These are phyloP conservation scores for Pogona vitticeps DNA, from an alignment of 2,113 vertebrate species.

Conservation along the genomic window DNA sequence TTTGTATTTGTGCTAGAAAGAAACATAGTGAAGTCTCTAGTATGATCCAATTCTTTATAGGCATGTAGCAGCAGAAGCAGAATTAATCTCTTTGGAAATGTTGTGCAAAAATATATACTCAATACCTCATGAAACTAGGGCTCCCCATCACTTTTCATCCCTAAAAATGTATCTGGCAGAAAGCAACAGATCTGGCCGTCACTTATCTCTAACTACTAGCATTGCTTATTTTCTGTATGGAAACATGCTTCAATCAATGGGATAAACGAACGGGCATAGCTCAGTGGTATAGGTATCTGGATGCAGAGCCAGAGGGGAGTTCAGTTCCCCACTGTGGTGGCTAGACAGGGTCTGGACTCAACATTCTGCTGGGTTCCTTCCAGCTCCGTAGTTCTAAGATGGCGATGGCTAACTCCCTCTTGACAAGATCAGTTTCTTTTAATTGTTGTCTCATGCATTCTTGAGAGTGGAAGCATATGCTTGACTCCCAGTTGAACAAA, in stretches of 20 bases:
- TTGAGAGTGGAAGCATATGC: background rate
- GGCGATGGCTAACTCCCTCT: too few relatives aligned
- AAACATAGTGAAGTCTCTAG: background rate
- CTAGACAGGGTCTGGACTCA: too few relatives aligned
- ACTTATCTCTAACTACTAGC: background rate
- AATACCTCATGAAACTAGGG: background rate
- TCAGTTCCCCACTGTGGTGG: too few relatives aligned
- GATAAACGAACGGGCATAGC: background rate
- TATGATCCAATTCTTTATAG: background rate
- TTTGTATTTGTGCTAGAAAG: constrained; percentile 1
- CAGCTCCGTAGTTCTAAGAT: too few relatives aligned
- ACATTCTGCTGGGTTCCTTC: too few relatives aligned
- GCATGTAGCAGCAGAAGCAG: background rate
- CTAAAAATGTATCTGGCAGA: background rate
- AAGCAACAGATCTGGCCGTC: background rate
- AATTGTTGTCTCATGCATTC: constrained; percentile 3
- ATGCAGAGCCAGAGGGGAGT: too few relatives aligned
- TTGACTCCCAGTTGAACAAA: background rate
- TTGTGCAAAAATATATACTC: background rate
- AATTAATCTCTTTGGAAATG: background rate
- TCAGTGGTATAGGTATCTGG: too few relatives aligned
- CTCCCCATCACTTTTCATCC: background rate
- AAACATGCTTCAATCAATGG: background rate
- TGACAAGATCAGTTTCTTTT: background rate
- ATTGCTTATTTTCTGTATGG: background rate